phyloP scores from a whole-genome alignment of 1,140 invertebrate genomes.

The Portunus trituberculatus region DNA sequence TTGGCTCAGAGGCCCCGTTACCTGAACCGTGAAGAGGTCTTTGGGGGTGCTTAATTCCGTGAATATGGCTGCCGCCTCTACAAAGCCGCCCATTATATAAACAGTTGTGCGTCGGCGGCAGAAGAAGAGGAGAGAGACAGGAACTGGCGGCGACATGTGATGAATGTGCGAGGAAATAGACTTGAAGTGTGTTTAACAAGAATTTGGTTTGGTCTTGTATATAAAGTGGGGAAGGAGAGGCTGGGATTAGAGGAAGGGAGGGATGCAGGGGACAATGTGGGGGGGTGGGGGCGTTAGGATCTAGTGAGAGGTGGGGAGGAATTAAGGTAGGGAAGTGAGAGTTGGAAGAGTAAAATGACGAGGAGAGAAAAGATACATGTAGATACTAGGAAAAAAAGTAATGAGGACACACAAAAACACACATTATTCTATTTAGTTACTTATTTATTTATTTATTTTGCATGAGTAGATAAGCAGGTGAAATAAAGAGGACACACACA shows the following conservation, averaged over 20 bases:
- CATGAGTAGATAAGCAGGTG: no score
- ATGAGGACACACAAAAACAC: neutral
- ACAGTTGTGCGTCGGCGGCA: neutral
- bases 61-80: neutral
- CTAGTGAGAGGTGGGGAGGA: neutral
- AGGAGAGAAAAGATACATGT: neutral
- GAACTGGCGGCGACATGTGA: neutral
- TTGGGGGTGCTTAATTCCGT: constrained; percentile 11
- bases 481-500: constrained; percentile 20
- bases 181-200: neutral
- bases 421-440: no score
- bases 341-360: neutral
- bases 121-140: neutral
- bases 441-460: no score
- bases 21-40: neutral
- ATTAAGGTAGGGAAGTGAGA: neutral
- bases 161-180: constrained; percentile 15
- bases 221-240: neutral
- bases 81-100: constrained; percentile 13
- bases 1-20: neutral
- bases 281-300: neutral
- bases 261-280: neutral
- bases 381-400: neutral
- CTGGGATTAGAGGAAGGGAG: neutral
- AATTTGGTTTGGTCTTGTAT: no score